A percentile compares a stretch with the other conserved stretches of the same genome.
phyloP scores from a whole-genome alignment of 2,797 vertebrate genomes.

The Trachurus trachurus region DNA sequence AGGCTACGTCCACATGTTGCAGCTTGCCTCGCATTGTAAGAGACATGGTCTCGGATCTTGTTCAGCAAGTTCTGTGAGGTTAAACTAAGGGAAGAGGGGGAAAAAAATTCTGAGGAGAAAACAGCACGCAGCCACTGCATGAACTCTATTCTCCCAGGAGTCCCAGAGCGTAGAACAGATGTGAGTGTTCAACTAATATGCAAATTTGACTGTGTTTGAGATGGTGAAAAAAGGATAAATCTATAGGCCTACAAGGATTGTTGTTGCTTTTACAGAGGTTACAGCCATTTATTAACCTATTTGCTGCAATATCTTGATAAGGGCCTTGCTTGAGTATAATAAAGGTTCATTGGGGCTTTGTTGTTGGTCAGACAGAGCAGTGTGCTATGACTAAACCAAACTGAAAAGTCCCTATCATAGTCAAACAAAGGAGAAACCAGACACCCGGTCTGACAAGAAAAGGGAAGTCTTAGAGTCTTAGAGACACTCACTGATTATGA shows the following conservation, averaged over 20 bases:
- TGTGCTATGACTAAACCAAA: slow-evolving; percentile 68
- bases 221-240: background rate
- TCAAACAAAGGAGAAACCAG: slow-evolving; percentile 55
- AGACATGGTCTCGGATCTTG: slow-evolving; percentile 68
- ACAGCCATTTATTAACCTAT: background rate
- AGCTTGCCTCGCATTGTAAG: slow-evolving; percentile 68
- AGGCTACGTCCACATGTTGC: slow-evolving; percentile 64
- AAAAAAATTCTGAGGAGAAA: slow-evolving; percentile 45
- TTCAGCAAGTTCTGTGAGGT: slow-evolving; percentile 78
- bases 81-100: slow-evolving; percentile 39
- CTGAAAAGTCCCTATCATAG: slow-evolving; percentile 53
- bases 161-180: slow-evolving; percentile 40
- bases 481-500: slow-evolving; percentile 4
- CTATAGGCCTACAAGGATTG: background rate
- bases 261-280: background rate
- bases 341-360: slow-evolving; percentile 21
- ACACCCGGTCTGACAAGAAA: slow-evolving; percentile 32
- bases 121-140: slow-evolving; percentile 41
- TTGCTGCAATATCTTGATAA: slow-evolving; percentile 3
- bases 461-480: slow-evolving; percentile 9
- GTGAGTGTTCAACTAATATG: slow-evolving; percentile 28
- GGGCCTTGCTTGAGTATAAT: slow-evolving; percentile 19
- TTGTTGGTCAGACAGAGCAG: slow-evolving; percentile 14
- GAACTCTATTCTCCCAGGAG: slow-evolving; percentile 29
- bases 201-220: background rate